Conservation (phyloP, 2,797 vertebrate species). For the Danio aesculapii region DNA sequence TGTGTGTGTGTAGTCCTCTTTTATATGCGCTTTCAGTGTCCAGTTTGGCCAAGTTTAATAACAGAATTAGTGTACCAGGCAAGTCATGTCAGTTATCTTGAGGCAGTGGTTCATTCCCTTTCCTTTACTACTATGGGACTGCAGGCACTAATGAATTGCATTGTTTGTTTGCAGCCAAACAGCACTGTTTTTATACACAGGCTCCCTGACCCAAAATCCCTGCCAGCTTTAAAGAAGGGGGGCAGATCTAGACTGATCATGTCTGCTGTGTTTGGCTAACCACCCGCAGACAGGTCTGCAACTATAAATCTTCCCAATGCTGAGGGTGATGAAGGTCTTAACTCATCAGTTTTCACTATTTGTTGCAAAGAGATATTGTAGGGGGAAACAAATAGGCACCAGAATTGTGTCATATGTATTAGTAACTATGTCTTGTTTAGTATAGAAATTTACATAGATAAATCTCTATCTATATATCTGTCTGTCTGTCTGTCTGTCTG, state of each 20-base stretch:
- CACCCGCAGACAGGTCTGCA: neutral
- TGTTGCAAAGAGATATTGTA: neutral
- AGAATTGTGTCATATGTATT: neutral
- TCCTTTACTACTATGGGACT: neutral
- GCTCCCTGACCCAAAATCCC: conserved; percentile 32
- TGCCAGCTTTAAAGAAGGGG: conserved; percentile 1
- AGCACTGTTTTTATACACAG: conserved; percentile 33
- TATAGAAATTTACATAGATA: too few species aligned
- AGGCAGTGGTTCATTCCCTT: neutral
- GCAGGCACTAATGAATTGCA: conserved; percentile 40
- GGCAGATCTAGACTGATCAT: conserved; percentile 13
- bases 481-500: too few species aligned
- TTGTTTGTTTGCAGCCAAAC: conserved; percentile 12
- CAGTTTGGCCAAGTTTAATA: neutral
- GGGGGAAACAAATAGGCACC: neutral
- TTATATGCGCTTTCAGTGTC: neutral
- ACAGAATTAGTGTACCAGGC: neutral
- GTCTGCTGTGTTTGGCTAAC: conserved; percentile 21
- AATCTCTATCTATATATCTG: too few species aligned
- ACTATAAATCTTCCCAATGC: conserved; percentile 20
- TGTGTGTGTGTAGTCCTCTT: too few species aligned
- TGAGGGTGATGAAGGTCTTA: conserved; percentile 10
- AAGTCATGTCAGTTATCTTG: neutral
- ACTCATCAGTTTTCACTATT: conserved; percentile 7
- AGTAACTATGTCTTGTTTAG: neutral